Base-by-base conservation (phyloP, 1,140 invertebrate genomes). In the Condylostylus longicornis region DNA sequence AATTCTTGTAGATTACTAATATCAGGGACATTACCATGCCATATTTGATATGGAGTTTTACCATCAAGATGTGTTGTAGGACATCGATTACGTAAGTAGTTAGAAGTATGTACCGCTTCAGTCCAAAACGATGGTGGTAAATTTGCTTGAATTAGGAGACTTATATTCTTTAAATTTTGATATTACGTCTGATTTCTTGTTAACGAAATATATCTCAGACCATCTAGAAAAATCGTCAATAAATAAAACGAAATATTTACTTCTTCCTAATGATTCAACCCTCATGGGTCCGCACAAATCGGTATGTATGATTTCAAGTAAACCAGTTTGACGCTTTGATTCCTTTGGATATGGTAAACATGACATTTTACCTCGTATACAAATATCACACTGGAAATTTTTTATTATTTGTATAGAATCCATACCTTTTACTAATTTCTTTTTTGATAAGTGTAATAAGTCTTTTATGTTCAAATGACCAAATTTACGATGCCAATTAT, bases 121-220 rank as follows among this genome's bases (percentile, higher is more conserved):
- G 53, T 57, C 66, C 65, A 69, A 29, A 61, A 50, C 8, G 36
- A 21, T 27, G 51, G 46, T 15, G 51, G 46, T 15, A 68, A 18
- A 9, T 21, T 34, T 19, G 22, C 27, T 5, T 30, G 5, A 19
- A 27, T 14, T n/a, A 66, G 29, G 52, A 64, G 52, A 23, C 41
- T 35, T 37, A 40, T 25, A 1, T 42, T 38, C 33, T 32, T 40
- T 32, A 15, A 14, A 3, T 32, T 28, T 36, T 41, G 17, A 13
- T 15, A 32, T n/a, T n/a, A n/a, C n/a, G n/a, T n/a, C n/a, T n/a
- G n/a, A n/a, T 25, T n/a, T 25, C n/a, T 25, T 25, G 23, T 25
- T 25, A 8, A n/a, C 7, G 23, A 25, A 25, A 25, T 8, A 25
- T 25, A 25, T 25, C 23, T 25, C 23, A n/a, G 7, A 25, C 23